Evolutionary conservation across 2,113 vertebrate genomes (phyloP).

Genomic region (Ammospiza caudacuta): DNA sequence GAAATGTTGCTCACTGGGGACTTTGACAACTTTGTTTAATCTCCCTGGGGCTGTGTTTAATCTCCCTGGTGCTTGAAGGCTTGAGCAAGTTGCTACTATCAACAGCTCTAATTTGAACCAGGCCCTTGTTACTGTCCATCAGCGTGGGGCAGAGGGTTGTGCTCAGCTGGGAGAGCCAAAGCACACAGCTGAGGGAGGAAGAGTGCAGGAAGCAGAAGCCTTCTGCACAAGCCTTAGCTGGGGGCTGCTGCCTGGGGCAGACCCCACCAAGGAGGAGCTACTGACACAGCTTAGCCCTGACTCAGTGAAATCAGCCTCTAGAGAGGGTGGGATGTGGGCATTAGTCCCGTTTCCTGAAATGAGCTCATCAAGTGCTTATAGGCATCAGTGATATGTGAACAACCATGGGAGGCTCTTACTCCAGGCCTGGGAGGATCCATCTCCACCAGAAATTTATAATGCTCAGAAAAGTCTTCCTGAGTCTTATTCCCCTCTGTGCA

Average conservation of each 20-base stretch:
- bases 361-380: background rate
- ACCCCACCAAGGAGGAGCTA: background rate
- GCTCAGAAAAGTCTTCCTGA: background rate
- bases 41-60: background rate
- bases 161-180: background rate
- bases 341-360: background rate
- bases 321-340: background rate
- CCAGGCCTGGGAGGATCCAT: background rate
- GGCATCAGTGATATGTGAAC: background rate
- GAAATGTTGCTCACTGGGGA: background rate
- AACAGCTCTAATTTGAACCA: background rate
- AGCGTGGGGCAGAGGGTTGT: background rate
- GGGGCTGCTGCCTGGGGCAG: background rate
- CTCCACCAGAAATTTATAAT: background rate
- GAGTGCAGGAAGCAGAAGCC: background rate
- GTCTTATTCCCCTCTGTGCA: background rate
- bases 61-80: accelerated
- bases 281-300: background rate
- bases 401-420: background rate
- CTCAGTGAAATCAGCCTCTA: background rate
- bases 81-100: background rate
- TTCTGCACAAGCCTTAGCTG: background rate
- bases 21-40: background rate
- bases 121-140: background rate
- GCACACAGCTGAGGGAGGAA: background rate